Base-by-base conservation (phyloP, 2,113 vertebrate genomes). In the Bubo scandiacus region DNA sequence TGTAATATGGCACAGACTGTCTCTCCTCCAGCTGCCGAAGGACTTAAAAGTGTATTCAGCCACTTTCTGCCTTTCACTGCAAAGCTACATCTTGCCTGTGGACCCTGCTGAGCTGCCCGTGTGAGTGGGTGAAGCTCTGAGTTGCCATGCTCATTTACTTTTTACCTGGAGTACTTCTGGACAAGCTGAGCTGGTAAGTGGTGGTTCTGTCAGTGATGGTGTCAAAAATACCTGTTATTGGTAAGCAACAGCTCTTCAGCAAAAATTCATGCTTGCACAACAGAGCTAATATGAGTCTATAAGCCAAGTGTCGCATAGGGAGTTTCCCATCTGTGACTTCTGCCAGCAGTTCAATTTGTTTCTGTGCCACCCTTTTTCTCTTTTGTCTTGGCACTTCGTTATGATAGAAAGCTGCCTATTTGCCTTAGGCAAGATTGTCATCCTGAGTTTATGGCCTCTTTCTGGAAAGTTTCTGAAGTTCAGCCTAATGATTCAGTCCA, bases 261-360 rank as follows among this genome's bases (percentile, higher is more conserved):
- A 79, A 78, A 17, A 61, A 20, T 23, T 16, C 4, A 1, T 20
- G 52, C 61, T 61, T 58, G 59, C 17, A 2, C 22, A 61, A 10
- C 38, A n/a, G 54, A 54, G 23, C 25, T 26, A 4, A 27, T 0
- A 0, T 4, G 23, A 12, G 47, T 27, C 38, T 16, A 0, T 16
- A 12, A 45, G 17, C 10, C 10, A 23, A 43, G 63, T 18, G 45
- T 52, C n/a, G 6, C 4, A 1, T 9, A 38, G 25, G 65, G 72
- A 79, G 17, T 65, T 65, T 78, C 81, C 66, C 43, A 49, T 29
- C 42, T 38, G 30, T 89, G 86, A 26, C 63, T 89, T 86, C 62
- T 82, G 80, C 82, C 81, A 45, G 58, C 29, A 27, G 62, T 29
- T 71, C 34, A 6, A 2, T 17, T 32, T 61, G 51, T 43, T 72